Evolutionary conservation across 2,797 vertebrate species (phyloP).

Genomic region (Urocyon cinereoargenteus): DNA sequence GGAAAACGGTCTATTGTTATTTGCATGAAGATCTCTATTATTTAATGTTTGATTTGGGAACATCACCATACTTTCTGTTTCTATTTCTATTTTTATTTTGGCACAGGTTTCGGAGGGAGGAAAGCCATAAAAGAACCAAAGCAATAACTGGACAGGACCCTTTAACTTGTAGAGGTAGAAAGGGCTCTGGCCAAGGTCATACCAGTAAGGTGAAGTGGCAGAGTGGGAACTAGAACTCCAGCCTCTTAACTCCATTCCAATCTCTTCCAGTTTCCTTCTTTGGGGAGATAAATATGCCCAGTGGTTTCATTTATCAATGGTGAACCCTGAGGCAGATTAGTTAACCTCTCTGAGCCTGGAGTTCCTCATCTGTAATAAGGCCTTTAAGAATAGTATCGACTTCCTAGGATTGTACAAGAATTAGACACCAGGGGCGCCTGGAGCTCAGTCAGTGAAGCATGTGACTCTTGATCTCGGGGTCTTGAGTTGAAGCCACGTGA

Average conservation of each 20-base stretch:
- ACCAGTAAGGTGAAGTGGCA: neutral
- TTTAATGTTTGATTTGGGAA: neutral
- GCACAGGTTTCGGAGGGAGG: neutral
- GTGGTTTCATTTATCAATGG: constrained; percentile 37
- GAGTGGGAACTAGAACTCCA: neutral
- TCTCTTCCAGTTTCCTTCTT: constrained; percentile 28
- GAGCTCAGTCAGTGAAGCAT: neutral
- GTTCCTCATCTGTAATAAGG: neutral
- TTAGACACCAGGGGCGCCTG: neutral
- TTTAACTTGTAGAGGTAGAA: neutral
- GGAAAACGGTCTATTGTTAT: neutral
- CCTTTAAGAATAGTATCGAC: neutral
- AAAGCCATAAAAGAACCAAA: neutral
- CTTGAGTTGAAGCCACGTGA: neutral
- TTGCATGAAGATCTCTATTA: neutral
- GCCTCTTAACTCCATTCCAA: neutral
- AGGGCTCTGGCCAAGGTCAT: neutral
- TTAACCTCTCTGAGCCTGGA: neutral
- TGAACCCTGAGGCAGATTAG: neutral
- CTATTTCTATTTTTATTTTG: constrained; percentile 36
- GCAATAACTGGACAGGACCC: neutral
- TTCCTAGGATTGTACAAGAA: neutral
- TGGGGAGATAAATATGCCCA: neutral
- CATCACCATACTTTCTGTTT: neutral
- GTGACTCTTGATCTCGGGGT: neutral